A percentile compares a stretch with the other conserved stretches of the same genome.
These are phyloP conservation scores for Ceratina australensis DNA, from an alignment of 1,140 invertebrate genomes.

Conservation along the genomic window DNA sequence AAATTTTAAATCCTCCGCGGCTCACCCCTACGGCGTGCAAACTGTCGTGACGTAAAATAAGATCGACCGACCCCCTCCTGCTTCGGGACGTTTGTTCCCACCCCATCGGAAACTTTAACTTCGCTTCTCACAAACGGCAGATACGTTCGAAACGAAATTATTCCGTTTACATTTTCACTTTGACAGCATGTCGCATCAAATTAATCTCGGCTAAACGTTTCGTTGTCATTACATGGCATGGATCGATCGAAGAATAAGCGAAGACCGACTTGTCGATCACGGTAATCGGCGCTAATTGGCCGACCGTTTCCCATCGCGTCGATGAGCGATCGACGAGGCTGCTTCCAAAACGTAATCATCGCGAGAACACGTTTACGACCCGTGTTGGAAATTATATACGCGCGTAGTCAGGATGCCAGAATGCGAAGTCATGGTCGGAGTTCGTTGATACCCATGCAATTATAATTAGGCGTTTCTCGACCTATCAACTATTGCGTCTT, in stretches of 20 bases:
- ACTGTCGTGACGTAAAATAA: conserved; percentile 56
- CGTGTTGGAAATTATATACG: conserved; percentile 29
- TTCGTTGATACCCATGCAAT: conserved; percentile 47
- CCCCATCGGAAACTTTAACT: conserved; percentile 19
- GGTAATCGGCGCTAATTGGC: conserved; percentile 31
- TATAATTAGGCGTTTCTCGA: conserved; percentile 57
- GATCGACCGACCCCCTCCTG: conserved; percentile 23
- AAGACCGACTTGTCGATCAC: background rate
- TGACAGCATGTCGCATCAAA: background rate
- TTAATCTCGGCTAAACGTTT: background rate
- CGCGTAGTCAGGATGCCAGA: conserved; percentile 29
- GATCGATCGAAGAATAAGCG: background rate
- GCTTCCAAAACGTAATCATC: conserved; percentile 24
- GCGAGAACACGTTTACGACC: background rate
- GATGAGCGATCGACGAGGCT: conserved; percentile 19
- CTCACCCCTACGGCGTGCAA: conserved; percentile 29
- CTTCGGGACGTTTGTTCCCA: conserved; percentile 7
- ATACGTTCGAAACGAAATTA: background rate
- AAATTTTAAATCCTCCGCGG: conserved; percentile 70
- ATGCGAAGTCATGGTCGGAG: conserved; percentile 49
- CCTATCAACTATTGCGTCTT: conserved; percentile 8
- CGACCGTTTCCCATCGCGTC: conserved; percentile 20
- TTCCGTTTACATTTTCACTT: background rate
- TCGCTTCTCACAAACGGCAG: background rate
- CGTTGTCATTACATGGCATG: background rate